phyloP scores from a whole-genome alignment of 2,797 vertebrate species.

The Coregonus sp. region DNA sequence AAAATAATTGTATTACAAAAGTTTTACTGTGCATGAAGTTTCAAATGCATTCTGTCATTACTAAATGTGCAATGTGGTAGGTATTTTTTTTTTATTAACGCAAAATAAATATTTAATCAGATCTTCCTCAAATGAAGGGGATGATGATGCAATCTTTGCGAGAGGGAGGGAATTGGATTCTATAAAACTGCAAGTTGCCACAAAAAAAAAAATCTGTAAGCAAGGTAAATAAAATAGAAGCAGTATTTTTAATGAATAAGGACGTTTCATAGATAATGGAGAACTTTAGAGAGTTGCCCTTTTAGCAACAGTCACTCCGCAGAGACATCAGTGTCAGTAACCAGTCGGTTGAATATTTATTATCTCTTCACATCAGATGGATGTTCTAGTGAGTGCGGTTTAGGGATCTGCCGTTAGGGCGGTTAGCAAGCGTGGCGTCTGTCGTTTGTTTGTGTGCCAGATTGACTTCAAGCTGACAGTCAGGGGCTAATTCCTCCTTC shows the following conservation, averaged over 20 bases:
- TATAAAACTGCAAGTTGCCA: background rate
- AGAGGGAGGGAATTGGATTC: background rate
- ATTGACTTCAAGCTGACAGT: conserved; percentile 35
- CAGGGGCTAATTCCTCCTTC: conserved; percentile 16
- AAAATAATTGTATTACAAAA: too few species aligned
- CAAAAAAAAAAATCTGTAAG: background rate
- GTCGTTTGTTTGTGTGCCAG: conserved; percentile 37
- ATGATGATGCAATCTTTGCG: too few species aligned
- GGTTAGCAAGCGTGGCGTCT: conserved; percentile 12
- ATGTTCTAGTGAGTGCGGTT: conserved; percentile 4
- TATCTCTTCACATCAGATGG: conserved; percentile 31
- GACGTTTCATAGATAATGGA: background rate
- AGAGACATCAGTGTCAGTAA: conserved; percentile 13
- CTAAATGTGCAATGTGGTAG: too few species aligned
- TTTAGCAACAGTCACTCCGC: background rate
- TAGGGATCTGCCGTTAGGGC: conserved; percentile 18
- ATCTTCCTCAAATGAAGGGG: too few species aligned
- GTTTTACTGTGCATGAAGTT: too few species aligned
- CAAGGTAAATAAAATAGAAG: background rate
- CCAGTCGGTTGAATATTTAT: conserved; percentile 22
- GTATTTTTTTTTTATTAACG: too few species aligned
- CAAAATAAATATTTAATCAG: too few species aligned
- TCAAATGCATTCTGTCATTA: too few species aligned
- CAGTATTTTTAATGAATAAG: background rate
- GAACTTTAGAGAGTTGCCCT: background rate